phyloP scores from a whole-genome alignment of 1,140 invertebrate species.

The Camponotus floridanus region DNA sequence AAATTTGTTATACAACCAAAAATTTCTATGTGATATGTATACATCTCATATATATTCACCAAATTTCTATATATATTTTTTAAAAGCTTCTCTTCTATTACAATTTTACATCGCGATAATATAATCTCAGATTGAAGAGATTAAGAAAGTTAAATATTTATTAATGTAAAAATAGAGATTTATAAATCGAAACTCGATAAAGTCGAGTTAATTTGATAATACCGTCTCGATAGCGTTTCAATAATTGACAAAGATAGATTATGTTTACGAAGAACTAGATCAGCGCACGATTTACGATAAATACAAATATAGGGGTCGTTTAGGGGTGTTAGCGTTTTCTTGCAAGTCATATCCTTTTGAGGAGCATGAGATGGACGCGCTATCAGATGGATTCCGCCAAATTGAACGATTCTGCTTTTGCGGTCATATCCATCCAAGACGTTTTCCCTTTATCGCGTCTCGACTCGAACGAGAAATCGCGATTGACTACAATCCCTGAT shows the following conservation, averaged over 20 bases:
- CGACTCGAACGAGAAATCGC: constrained; percentile 45
- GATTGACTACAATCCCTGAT: constrained; percentile 33
- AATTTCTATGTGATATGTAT: neutral
- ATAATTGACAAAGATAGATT: neutral
- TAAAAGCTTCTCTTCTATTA: neutral
- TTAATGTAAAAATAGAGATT: neutral
- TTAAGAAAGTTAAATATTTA: constrained; percentile 8
- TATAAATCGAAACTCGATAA: too few relatives aligned
- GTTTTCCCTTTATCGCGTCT: constrained; percentile 46
- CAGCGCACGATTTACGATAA: constrained; percentile 26
- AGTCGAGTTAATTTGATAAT: neutral
- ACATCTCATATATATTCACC: neutral
- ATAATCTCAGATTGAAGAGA: neutral
- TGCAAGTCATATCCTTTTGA: constrained; percentile 7
- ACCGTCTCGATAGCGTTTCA: neutral
- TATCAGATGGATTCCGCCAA: constrained; percentile 41
- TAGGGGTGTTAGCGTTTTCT: neutral
- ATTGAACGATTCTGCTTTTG: constrained; percentile 61
- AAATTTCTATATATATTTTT: neutral
- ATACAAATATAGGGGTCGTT: neutral
- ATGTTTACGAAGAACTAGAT: constrained; percentile 20
- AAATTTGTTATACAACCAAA: neutral
- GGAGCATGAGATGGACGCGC: constrained; percentile 43
- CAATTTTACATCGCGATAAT: neutral
- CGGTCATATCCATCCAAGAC: constrained; percentile 54